Evolutionary conservation across 1,140 invertebrate species (phyloP).

Genomic region (Caenorhabditis remanei): DNA sequence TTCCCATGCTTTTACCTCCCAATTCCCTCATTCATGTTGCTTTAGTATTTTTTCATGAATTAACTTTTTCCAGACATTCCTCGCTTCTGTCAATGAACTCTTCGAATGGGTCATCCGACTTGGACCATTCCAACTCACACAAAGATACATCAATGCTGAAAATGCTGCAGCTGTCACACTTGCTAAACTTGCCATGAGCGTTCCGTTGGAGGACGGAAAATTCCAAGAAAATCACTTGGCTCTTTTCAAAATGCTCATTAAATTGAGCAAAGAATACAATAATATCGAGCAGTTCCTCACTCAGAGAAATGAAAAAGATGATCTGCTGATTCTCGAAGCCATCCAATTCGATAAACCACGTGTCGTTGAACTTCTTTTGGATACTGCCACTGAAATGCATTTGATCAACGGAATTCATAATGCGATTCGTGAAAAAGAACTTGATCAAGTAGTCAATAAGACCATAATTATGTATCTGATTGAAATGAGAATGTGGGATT

Average conservation of each 20-base stretch:
- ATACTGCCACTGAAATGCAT: not conserved
- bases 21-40: not conserved
- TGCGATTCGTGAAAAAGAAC: slow-evolving; percentile 38
- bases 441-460: slow-evolving; percentile 45
- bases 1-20: not conserved
- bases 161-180: slow-evolving; percentile 9
- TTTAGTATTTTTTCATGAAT: not conserved
- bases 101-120: slow-evolving; percentile 49
- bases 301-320: slow-evolving; percentile 29
- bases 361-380: slow-evolving; percentile 6
- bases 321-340: not conserved
- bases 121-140: slow-evolving; percentile 24
- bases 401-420: slow-evolving; percentile 48
- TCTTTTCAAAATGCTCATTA: slow-evolving; percentile 50
- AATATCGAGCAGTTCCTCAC: slow-evolving; percentile 37
- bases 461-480: slow-evolving; percentile 58
- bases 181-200: not conserved
- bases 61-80: slow-evolving; percentile 36
- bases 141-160: not conserved
- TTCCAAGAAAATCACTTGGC: slow-evolving; percentile 44
- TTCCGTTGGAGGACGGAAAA: slow-evolving; percentile 41
- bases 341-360: not conserved
- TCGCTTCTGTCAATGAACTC: slow-evolving; percentile 20
- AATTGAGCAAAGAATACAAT: slow-evolving; percentile 54
- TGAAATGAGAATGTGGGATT: slow-evolving; percentile 54